phyloP scores from a whole-genome alignment of 2,888 invertebrate genomes.

The Alloplasta piceator region DNA sequence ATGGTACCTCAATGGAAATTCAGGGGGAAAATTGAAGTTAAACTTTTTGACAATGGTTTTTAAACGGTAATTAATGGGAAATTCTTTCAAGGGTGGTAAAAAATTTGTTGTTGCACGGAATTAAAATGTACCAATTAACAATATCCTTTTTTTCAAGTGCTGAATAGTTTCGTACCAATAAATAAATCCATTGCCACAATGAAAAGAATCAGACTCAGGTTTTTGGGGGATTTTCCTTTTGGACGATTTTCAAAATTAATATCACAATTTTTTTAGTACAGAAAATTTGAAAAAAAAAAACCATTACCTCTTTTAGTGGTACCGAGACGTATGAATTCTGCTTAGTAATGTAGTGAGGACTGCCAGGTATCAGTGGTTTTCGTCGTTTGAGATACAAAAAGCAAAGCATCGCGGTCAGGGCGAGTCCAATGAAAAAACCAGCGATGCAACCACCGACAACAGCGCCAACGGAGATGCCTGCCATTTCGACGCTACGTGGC shows the following conservation, averaged over 20 bases:
- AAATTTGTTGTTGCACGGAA: no score
- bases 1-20: no score
- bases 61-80: no score
- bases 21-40: no score
- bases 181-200: no score
- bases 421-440: constrained; percentile 83
- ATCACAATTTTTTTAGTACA: constrained; percentile 34
- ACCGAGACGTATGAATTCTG: constrained; percentile 94
- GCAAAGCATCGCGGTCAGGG: constrained; percentile 80
- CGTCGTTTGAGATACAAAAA: constrained; percentile 84
- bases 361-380: constrained; percentile 88
- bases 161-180: no score
- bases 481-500: constrained; percentile 73
- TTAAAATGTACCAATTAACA: no score
- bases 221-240: no score
- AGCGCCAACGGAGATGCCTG: constrained; percentile 85
- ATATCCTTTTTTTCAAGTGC: no score
- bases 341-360: constrained; percentile 92
- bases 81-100: no score
- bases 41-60: no score
- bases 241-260: constrained; percentile 34
- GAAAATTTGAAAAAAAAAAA: constrained; percentile 41
- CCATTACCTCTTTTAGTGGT: constrained; percentile 90
- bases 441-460: constrained; percentile 83
- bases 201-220: no score